Conservation (phyloP, 2,888 invertebrate species). For the Oeneis ivallda region DNA sequence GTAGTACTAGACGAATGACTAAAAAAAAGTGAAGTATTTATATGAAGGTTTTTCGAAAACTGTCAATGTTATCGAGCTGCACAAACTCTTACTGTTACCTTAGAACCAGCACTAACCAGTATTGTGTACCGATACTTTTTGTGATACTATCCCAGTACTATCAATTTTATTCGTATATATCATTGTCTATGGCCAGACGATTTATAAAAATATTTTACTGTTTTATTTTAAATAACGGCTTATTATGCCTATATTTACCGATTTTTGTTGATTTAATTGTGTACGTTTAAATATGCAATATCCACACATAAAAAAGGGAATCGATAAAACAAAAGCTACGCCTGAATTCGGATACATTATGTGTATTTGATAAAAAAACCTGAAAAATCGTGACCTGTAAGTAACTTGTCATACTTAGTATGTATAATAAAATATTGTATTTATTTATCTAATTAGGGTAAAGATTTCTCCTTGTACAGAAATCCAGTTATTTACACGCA, state of each 20-base stretch:
- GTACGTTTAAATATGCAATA: conserved; percentile 1
- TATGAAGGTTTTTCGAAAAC: background rate
- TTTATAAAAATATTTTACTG: background rate
- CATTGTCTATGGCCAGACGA: background rate
- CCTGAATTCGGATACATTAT: background rate
- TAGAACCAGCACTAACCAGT: background rate
- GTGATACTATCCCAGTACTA: background rate
- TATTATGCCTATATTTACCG: background rate
- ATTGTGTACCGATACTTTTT: background rate
- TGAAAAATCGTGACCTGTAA: conserved; percentile 25
- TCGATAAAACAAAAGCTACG: background rate
- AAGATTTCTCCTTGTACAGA: conserved; percentile 40
- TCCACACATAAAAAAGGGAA: background rate
- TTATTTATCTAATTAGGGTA: conserved; percentile 32
- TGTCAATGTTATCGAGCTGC: background rate
- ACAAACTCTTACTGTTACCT: background rate
- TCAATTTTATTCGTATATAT: background rate
- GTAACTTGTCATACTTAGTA: conserved; percentile 23
- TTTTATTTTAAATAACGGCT: conserved; percentile 2
- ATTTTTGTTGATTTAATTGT: background rate
- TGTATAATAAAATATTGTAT: conserved; percentile 18
- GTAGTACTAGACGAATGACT: too few species aligned
- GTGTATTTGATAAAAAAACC: conserved; percentile 7
- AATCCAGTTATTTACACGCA: conserved; percentile 32
- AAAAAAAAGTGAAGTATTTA: too few species aligned